Base-by-base conservation (phyloP, 2,797 vertebrate genomes). In the Sebastes baramenuke region DNA sequence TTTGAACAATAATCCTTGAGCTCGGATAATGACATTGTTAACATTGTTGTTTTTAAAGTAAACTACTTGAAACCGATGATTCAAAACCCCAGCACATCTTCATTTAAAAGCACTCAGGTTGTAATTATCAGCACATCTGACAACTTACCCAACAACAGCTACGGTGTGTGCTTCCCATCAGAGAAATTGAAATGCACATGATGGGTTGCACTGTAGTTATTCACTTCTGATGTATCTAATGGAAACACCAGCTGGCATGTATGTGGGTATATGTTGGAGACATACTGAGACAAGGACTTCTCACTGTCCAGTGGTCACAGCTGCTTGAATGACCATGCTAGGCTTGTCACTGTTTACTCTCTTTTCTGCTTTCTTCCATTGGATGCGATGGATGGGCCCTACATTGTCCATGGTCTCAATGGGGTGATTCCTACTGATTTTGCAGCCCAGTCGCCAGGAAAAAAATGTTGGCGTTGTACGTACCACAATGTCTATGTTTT, bases 21-120 rank as follows among this genome's bases (percentile, higher is more conserved):
- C 79, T 67, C 29, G 6, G 79, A 81, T 79, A 78, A 83, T 71
- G 42, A 78, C 60, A 72, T 83, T 84, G 81, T 94, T 82, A 70
- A 74, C 75, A 71, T 59, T 76, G 66, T 56, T 80, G 62, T 75
- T 78, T 75, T 81, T 88, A 83, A 83, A 89, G 79, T 83, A 76
- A 90, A 92, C 85, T 91, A 92, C 89, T 94, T 90, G 78, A 94
- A 92, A 88, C 80, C 73, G 80, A 83, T 86, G 65, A 92, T 91
- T 70, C 22, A 78, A 86, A 89, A 85, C 71, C 61, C 71, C 25
- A 12, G 55, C 62, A 81, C 75, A 75, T 86, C 69, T 79, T 87
- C 60, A 88, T 87, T 84, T 55, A 71, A 82, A 89, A 88, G 60
- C 81, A 61, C 80, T 91, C 82, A 83, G 74, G 55, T 72, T 29